phyloP scores from a whole-genome alignment of 1,140 invertebrate genomes.

The Tachypleus tridentatus region DNA sequence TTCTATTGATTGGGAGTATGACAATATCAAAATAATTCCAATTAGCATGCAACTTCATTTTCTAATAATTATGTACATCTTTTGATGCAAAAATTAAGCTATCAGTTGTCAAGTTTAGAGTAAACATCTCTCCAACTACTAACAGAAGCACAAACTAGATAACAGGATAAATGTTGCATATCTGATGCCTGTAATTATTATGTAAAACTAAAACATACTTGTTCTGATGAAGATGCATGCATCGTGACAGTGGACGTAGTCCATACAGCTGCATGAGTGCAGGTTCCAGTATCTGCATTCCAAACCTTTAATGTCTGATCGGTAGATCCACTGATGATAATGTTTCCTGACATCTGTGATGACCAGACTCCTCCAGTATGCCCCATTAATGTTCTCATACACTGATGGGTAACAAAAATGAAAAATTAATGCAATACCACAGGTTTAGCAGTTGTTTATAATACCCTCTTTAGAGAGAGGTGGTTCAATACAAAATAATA shows the following conservation, averaged over 20 bases:
- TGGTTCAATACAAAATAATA: too few species aligned
- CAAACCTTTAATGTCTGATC: constrained; percentile 94
- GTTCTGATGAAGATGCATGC: constrained; percentile 89
- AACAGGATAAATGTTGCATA: too few species aligned
- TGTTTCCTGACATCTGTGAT: constrained; percentile 86
- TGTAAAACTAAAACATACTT: constrained; percentile 43
- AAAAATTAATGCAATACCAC: constrained; percentile 24
- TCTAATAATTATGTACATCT: too few species aligned
- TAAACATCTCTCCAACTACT: too few species aligned
- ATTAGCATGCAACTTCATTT: too few species aligned
- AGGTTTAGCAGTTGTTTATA: background rate
- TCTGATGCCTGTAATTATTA: too few species aligned
- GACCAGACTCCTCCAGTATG: constrained; percentile 99
- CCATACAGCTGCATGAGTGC: constrained; percentile 87
- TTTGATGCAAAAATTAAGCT: too few species aligned
- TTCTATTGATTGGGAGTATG: too few species aligned
- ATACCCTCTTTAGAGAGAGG: too few species aligned
- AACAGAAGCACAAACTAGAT: too few species aligned
- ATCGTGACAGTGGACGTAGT: constrained; percentile 93
- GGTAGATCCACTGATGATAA: constrained; percentile 92
- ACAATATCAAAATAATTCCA: too few species aligned
- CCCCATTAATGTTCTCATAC: constrained; percentile 79
- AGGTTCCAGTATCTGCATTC: constrained; percentile 86
- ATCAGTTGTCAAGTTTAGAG: too few species aligned
- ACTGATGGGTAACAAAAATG: constrained; percentile 42